Percentiles rank a stretch among this genome's conserved stretches.
Evolutionary conservation across 2,113 vertebrate genomes (phyloP).

Genomic region (Tachuris rubrigastra): DNA sequence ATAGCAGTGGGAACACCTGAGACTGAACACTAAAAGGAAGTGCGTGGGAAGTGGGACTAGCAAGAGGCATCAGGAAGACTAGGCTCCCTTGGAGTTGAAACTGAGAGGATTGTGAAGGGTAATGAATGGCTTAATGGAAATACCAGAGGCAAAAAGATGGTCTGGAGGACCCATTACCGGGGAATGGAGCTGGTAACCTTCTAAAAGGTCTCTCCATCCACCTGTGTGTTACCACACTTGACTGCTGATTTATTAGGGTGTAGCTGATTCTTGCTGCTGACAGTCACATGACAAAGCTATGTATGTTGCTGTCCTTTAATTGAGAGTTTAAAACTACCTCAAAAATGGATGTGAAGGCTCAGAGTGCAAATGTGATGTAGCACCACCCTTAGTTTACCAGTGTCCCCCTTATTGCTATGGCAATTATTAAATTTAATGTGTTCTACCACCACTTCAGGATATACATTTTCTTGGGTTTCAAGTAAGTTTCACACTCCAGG

Average conservation of each 20-base stretch:
- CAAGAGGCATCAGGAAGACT: not conserved
- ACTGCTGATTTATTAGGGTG: not conserved
- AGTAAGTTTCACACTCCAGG: not conserved
- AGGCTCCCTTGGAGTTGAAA: not conserved
- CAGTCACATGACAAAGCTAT: not conserved
- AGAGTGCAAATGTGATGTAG: not conserved
- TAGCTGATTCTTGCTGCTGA: not conserved
- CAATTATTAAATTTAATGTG: not conserved
- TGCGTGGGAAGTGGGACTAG: not conserved
- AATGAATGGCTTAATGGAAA: not conserved
- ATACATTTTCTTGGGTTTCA: not conserved
- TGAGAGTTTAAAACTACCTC: not conserved
- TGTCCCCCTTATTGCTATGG: not conserved
- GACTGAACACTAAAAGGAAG: not conserved
- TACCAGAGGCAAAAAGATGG: not conserved
- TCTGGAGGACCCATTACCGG: not conserved
- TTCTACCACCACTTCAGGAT: not conserved
- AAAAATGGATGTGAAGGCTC: not conserved
- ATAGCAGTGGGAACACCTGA: not conserved
- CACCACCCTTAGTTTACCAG: not conserved
- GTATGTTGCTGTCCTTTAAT: not conserved
- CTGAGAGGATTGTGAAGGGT: not conserved
- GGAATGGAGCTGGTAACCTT: not conserved
- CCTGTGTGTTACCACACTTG: not conserved
- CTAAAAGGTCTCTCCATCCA: not conserved